Conservation (phyloP, 53 echinoderm and acorn worm species). For the Echinarachnius parma region DNA sequence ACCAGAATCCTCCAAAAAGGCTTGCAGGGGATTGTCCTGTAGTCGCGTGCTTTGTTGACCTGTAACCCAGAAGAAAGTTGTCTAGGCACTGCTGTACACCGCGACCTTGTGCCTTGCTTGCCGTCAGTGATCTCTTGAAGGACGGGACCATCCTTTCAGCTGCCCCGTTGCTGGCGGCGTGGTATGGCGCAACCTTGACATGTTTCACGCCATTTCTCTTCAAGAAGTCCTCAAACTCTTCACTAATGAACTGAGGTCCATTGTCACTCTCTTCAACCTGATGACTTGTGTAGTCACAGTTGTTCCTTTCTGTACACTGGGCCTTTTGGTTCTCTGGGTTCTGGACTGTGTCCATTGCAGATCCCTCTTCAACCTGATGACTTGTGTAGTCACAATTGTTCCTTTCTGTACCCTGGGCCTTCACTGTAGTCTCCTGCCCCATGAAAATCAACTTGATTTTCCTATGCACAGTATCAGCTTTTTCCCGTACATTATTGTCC, state of each 20-base stretch:
- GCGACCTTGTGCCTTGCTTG: conserved; percentile 13
- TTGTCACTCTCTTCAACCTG: conserved; percentile 56
- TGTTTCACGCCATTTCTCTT: conserved; percentile 30
- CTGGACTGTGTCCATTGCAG: too few relatives aligned
- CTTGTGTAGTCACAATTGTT: too few relatives aligned
- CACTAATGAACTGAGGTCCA: conserved; percentile 39
- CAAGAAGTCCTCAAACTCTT: conserved; percentile 35
- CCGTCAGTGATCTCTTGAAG: conserved; percentile 37
- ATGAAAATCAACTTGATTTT: too few relatives aligned
- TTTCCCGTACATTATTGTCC: too few relatives aligned
- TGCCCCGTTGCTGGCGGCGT: too few relatives aligned
- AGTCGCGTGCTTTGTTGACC: conserved; percentile 44
- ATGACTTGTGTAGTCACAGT: too few relatives aligned
- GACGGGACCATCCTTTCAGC: conserved; percentile 40
- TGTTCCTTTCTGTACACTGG: too few relatives aligned
- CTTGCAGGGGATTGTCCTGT: conserved; percentile 51
- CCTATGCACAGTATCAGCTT: too few relatives aligned
- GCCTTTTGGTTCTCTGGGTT: too few relatives aligned
- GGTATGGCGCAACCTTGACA: conserved; percentile 25
- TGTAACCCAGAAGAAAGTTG: conserved; percentile 42
- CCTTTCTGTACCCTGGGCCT: too few relatives aligned
- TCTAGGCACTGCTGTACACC: conserved; percentile 48
- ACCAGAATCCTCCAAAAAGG: conserved; percentile 41
- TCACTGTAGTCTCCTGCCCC: too few relatives aligned
- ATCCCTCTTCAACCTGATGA: too few relatives aligned